Percentiles rank a stretch among this genome's conserved stretches.
Conservation (phyloP, 2,888 invertebrate species). For the Papilio gigon region DNA sequence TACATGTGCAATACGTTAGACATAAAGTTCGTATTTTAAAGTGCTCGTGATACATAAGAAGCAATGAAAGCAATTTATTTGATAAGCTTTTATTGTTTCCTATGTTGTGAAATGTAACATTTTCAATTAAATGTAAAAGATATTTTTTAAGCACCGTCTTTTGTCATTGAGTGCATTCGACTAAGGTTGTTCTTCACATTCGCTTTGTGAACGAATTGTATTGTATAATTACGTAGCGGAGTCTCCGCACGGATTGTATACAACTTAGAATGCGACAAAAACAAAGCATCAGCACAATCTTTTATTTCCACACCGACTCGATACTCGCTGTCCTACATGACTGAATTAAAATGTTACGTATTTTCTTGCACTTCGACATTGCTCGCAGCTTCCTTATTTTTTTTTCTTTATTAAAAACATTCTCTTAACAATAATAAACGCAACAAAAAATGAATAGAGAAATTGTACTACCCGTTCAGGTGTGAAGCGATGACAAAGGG, state of each 20-base stretch:
- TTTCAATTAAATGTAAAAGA: neutral
- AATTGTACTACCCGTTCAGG: too few relatives aligned
- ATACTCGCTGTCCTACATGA: too few relatives aligned
- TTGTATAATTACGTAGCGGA: neutral
- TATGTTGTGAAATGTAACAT: neutral
- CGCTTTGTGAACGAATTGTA: neutral
- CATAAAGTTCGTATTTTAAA: neutral
- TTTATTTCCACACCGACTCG: too few relatives aligned
- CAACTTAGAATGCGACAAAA: neutral
- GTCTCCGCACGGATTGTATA: neutral
- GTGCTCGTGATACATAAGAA: conserved; percentile 1
- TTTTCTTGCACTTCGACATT: too few relatives aligned
- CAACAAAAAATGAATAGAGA: too few relatives aligned
- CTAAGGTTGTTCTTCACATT: neutral
- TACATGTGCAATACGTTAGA: conserved; percentile 8
- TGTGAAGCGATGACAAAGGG: too few relatives aligned
- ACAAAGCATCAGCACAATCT: neutral
- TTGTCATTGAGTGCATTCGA: neutral
- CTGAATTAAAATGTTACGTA: too few relatives aligned
- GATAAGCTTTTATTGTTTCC: neutral
- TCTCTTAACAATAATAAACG: too few relatives aligned
- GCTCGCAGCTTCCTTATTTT: too few relatives aligned
- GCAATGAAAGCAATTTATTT: conserved; percentile 6
- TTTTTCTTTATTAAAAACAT: too few relatives aligned
- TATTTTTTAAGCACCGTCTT: neutral